Evolutionary conservation across 2,888 invertebrate genomes (phyloP).

Genomic region (Gortyna flavago): DNA sequence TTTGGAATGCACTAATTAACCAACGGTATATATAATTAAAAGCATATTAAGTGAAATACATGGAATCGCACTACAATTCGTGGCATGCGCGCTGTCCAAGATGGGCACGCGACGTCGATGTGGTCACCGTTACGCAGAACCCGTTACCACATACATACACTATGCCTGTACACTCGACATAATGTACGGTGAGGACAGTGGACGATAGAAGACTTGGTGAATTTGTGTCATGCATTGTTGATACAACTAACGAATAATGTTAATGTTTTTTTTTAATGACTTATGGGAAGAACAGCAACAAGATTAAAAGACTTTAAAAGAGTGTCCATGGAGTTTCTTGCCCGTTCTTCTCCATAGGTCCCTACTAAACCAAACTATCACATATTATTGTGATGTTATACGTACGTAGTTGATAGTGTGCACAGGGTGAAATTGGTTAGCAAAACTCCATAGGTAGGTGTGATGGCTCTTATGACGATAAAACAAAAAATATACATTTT

Average conservation of each 20-base stretch:
- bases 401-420: not conserved
- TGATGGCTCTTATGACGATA: not conserved
- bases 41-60: slow-evolving; percentile 27
- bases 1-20: not conserved
- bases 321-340: too few species aligned
- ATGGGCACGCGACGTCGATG: slow-evolving; percentile 54
- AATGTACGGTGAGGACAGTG: slow-evolving; percentile 11
- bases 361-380: not conserved
- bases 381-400: not conserved
- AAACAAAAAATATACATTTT: not conserved
- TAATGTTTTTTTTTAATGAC: too few species aligned
- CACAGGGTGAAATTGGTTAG: not conserved
- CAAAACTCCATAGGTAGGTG: not conserved
- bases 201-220: not conserved
- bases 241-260: not conserved
- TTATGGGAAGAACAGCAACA: not conserved
- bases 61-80: slow-evolving; percentile 50
- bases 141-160: slow-evolving; percentile 57
- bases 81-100: slow-evolving; percentile 35
- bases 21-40: slow-evolving; percentile 43
- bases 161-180: slow-evolving; percentile 32
- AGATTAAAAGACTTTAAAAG: too few species aligned
- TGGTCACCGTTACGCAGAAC: slow-evolving; percentile 63
- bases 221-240: not conserved
- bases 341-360: too few species aligned